Evolutionary conservation across 2,888 invertebrate genomes (phyloP).

Genomic region (Acanthococcus lagerstroemiae): DNA sequence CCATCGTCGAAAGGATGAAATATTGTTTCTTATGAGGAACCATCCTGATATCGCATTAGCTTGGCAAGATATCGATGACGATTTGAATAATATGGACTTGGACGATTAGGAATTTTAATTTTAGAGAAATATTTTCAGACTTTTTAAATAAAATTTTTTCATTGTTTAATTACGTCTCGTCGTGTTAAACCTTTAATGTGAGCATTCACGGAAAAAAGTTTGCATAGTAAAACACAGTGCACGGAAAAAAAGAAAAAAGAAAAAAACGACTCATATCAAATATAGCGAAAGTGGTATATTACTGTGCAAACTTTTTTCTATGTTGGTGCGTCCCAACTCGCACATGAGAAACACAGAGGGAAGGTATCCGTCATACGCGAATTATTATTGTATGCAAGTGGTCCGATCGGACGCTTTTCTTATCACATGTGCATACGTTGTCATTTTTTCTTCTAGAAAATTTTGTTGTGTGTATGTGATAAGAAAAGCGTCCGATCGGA

Average conservation of each 20-base stretch:
- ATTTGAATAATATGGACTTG: not conserved
- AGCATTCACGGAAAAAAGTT: not conserved
- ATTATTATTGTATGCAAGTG: no score
- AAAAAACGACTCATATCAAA: not conserved
- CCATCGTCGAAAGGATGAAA: no score
- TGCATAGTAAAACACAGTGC: not conserved
- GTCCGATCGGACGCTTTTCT: no score
- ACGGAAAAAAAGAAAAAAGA: not conserved
- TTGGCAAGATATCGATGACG: not conserved
- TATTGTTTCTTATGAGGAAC: no score
- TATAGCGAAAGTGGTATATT: not conserved
- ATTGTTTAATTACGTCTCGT: not conserved
- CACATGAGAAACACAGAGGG: conserved; percentile 6
- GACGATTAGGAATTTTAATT: not conserved
- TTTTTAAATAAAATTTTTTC: not conserved
- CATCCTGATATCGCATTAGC: not conserved
- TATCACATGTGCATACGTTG: no score
- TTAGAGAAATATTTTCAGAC: not conserved
- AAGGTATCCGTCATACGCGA: conserved; percentile 1
- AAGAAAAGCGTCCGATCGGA: no score
- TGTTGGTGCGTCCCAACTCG: conserved; percentile 2
- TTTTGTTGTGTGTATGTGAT: no score
- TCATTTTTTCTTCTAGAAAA: no score
- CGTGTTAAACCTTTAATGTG: no score
- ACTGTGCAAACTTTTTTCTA: conserved; percentile 6